A percentile compares a stretch with the other conserved stretches of the same genome.
Evolutionary conservation across 2,797 vertebrate genomes (phyloP).

Genomic region (Gila robusta): DNA sequence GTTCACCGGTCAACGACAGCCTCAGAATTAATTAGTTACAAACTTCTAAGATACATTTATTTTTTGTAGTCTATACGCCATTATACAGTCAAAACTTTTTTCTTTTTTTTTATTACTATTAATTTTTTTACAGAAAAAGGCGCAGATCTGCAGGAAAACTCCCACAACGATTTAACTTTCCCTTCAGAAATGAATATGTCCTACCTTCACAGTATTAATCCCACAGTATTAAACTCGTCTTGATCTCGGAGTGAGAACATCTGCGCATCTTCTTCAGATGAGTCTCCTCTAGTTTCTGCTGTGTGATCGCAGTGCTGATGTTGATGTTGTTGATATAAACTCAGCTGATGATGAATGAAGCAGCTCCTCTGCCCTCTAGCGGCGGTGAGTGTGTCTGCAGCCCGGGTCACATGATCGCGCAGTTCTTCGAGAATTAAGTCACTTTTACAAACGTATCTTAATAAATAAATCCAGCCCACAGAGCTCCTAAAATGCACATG

Average conservation of each 20-base stretch:
- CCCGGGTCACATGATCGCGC: background rate
- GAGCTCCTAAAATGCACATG: background rate
- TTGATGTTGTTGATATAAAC: too few species aligned
- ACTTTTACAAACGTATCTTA: background rate
- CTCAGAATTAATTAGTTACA: background rate
- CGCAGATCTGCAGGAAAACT: background rate
- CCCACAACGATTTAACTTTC: too few species aligned
- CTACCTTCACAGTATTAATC: slow-evolving; percentile 2
- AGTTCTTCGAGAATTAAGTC: background rate
- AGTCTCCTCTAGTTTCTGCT: background rate
- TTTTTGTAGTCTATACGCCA: background rate
- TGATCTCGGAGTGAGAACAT: background rate
- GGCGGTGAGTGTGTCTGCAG: background rate
- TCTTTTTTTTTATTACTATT: background rate
- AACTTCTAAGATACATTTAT: background rate
- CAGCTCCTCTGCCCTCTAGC: slow-evolving; percentile 6
- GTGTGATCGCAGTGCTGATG: background rate
- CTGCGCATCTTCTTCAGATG: background rate
- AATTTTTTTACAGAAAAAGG: background rate
- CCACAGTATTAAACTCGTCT: too few species aligned
- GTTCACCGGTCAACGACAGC: background rate
- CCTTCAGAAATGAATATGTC: background rate
- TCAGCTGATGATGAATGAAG: background rate
- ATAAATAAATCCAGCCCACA: background rate
- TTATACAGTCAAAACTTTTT: background rate